Percentiles rank a stretch among this genome's conserved stretches.
Evolutionary conservation across 2,797 vertebrate genomes (phyloP).

Genomic region (Carcharodon carcharias): DNA sequence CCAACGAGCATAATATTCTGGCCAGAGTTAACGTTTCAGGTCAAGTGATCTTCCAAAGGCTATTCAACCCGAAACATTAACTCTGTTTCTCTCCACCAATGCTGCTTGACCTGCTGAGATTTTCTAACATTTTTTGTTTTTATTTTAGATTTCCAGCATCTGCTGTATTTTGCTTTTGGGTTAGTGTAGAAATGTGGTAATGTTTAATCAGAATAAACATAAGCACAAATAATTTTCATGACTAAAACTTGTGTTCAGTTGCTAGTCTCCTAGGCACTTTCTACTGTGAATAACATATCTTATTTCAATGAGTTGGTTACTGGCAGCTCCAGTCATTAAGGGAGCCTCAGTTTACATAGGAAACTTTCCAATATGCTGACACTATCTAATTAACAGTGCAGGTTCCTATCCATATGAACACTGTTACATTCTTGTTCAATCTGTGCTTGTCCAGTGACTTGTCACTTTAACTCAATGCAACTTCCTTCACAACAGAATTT

Average conservation of each 20-base stretch:
- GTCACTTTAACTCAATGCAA: neutral
- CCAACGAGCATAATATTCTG: too few relatives aligned
- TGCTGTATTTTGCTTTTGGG: too few relatives aligned
- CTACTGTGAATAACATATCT: neutral
- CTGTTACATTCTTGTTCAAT: slow-evolving; percentile 8
- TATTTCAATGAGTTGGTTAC: neutral
- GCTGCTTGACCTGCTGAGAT: too few relatives aligned
- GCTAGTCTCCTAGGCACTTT: neutral
- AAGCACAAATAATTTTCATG: neutral
- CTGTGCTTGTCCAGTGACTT: neutral
- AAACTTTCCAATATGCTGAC: neutral
- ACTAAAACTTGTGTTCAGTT: neutral
- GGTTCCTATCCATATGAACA: neutral
- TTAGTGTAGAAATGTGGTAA: neutral
- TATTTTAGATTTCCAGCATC: too few relatives aligned
- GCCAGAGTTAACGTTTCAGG: too few relatives aligned
- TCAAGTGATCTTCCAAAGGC: too few relatives aligned
- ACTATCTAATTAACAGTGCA: neutral
- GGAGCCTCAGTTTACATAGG: neutral
- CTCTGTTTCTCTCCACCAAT: too few relatives aligned
- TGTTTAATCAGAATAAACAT: slow-evolving; percentile 12
- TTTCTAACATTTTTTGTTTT: too few relatives aligned
- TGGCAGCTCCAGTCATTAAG: neutral
- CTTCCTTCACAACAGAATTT: neutral
- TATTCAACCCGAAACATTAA: too few relatives aligned